Percentiles rank a stretch among this genome's conserved stretches.
Conservation (phyloP, 2,113 vertebrate genomes). For the Pelmatolapia mariae region DNA sequence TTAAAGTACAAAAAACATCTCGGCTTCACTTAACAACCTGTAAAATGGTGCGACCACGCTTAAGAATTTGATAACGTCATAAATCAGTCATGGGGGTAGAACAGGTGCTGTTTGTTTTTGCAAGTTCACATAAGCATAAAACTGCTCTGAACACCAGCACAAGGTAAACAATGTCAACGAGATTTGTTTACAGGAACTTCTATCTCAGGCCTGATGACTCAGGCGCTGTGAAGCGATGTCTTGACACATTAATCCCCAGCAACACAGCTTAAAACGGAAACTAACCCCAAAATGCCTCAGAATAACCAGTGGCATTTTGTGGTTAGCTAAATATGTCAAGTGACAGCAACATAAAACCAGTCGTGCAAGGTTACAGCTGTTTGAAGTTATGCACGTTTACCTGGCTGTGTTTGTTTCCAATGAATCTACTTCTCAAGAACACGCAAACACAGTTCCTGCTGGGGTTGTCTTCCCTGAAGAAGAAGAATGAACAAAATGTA, state of each 20-base stretch:
- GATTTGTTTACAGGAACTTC: neutral
- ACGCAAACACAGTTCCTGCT: neutral
- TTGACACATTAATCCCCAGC: constrained; percentile 24
- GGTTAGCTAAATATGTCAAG: constrained; percentile 33
- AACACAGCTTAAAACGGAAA: constrained; percentile 42
- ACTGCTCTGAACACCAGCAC: neutral
- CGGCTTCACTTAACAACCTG: neutral
- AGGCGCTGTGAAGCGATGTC: neutral
- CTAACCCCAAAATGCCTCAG: constrained; percentile 1
- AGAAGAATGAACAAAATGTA: neutral
- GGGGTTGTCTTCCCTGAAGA: neutral
- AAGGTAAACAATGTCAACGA: neutral
- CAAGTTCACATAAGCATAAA: neutral
- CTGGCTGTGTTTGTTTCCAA: neutral
- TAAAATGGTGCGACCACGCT: neutral
- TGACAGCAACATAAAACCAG: neutral
- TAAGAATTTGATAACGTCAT: neutral
- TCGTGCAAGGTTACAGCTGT: neutral
- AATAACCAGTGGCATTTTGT: constrained; percentile 15
- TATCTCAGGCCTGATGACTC: constrained; percentile 6
- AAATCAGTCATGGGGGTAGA: neutral
- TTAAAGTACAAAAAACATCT: neutral
- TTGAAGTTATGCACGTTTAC: neutral
- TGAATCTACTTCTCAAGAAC: neutral
- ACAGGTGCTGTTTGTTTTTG: neutral